Percentiles rank a stretch among this genome's conserved stretches.
Evolutionary conservation across 2,113 vertebrate species (phyloP).

Genomic region (Xiphophorus couchianus): DNA sequence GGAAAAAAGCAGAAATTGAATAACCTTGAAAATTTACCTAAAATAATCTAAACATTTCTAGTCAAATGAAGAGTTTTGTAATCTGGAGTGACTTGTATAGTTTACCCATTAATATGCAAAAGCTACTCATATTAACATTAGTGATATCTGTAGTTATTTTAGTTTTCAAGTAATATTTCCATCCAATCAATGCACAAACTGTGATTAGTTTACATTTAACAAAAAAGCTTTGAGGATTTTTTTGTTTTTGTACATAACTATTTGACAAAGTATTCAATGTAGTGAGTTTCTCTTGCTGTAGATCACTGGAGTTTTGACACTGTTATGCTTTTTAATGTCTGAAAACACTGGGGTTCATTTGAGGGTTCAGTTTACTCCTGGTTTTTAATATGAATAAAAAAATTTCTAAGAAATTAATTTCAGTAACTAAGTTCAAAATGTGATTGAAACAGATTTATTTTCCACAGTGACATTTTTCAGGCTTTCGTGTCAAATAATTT

Average conservation of each 20-base stretch:
- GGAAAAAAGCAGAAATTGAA: background rate
- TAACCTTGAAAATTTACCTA: background rate
- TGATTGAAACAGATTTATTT: too few relatives aligned
- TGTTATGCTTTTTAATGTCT: background rate
- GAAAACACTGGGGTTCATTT: background rate
- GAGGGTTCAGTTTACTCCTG: background rate
- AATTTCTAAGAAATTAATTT: background rate
- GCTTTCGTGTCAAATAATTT: too few relatives aligned
- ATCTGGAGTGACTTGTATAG: background rate
- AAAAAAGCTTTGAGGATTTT: background rate
- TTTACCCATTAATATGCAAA: background rate
- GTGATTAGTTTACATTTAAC: background rate
- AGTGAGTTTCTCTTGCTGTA: background rate
- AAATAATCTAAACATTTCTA: background rate
- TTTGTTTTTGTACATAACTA: too few relatives aligned
- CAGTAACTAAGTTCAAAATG: too few relatives aligned
- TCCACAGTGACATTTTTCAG: too few relatives aligned
- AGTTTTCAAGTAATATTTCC: background rate
- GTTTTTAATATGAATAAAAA: background rate
- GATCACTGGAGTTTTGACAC: background rate
- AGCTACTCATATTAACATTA: background rate
- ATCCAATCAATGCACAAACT: background rate
- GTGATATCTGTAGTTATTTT: background rate
- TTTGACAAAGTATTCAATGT: too few relatives aligned
- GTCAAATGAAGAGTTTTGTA: background rate